Evolutionary conservation across 2,797 vertebrate genomes (phyloP), one percentile per base, ranked within the genome.

Genomic region (Melanotaenia nigrans): DNA sequence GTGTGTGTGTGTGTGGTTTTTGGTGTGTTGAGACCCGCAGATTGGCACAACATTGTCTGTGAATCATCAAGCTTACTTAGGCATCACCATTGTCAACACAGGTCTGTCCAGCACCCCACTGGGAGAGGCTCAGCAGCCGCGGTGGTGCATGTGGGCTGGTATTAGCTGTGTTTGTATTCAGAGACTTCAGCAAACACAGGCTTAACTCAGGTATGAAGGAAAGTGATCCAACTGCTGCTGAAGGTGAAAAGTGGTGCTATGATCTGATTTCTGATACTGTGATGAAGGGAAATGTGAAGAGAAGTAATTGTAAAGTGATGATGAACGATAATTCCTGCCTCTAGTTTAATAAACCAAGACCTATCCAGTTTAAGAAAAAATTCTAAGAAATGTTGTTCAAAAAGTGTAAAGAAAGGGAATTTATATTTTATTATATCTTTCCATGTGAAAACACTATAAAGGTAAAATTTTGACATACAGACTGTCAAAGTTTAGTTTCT

Each of bases 1-100:
- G 83, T 73, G 78, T 28, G 28, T 73, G 78, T 30, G 28, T 30
- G 5, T 33, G 7, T 6, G 3, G 28, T 30, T 30, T 30, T 42
- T 59, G 61, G 40, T 87, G 83, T 79, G 89, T 86, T 79, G 65
- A 83, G 73, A 86, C 83, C 68, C 59, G 82, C 69, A 77, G 54
- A 80, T 73, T 89, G 86, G 80, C 82, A 85, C 72, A 67, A 68
- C 45, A 73, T 2, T 53, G 69, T 57, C 70, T 79, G 76, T 87
- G 90, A 91, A 81, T 92, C 90, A 90, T 84, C 65, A n/a, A 64
- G 68, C 68, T 85, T 76, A 77, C 69, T 55, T 54, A 54, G 73
- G 69, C 79, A 83, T 82, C 80, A 75, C 64, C 70, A 71, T 70
- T 82, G 78, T 90, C 85, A 85, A 87, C 79, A 87, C 61, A 73